Evolutionary conservation across 2,888 invertebrate genomes (phyloP), one percentile per base, ranked within the genome.

Genomic region (Chloromyia formosa): DNA sequence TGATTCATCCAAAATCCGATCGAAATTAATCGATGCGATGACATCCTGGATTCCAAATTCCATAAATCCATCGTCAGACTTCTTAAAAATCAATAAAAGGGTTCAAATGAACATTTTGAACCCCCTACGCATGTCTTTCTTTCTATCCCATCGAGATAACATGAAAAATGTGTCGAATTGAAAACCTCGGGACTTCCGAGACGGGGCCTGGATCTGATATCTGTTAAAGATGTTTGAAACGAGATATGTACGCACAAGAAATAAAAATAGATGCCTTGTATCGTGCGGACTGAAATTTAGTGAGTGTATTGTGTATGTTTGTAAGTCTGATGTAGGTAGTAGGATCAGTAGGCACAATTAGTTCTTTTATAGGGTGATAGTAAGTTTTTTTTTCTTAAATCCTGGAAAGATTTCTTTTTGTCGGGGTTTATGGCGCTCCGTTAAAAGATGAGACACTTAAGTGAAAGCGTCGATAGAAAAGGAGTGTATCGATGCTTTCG

Each of bases 1-100:
- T 49, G 1, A n/a, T 49, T 49, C 3, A 12, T n/a, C n/a, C 3
- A 49, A 49, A n/a, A 49, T 49, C 12, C 49, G 10, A 22, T 49
- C 10, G 16, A 12, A 49, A 69, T 69, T 69, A 53, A 69, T 54
- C 53, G 16, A 12, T 18, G 12, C n/a, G 68, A 16, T 27, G 68
- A 69, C 27, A 69, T 10, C 22, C n/a, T 3, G 9, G 53, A 10
- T 40, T 56, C 35, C 35, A 56, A 58, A 40, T 20, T 40, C 56
- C 27, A 71, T 71, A 58, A 56, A 56, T 71, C 71, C 40, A 22
- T 71, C 71, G 35, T 58, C 71, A 23, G 7, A 35, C 12, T 56
- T 42, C 40, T 71, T 71, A 71, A 56, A 71, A 71, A 58, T n/a
- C 56, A 56, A 56, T 71, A 71, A 71, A 66, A 35, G 71, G 56